Percentiles rank a stretch among this genome's conserved stretches.
phyloP scores from a whole-genome alignment of 2,888 invertebrate genomes.

The Muscina levida region DNA sequence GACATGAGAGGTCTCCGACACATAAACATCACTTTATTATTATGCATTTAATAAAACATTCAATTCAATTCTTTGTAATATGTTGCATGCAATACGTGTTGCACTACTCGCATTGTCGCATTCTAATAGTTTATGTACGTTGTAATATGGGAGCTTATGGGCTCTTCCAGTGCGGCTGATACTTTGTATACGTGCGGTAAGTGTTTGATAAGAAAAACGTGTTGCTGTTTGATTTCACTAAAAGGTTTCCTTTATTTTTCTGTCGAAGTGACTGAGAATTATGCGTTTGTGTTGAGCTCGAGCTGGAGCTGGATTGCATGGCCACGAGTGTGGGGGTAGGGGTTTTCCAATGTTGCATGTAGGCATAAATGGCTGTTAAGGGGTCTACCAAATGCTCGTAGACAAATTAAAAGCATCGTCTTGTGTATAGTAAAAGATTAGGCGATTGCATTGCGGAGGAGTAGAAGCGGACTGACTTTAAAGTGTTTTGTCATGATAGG shows the following conservation, averaged over 20 bases:
- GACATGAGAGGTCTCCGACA: neutral
- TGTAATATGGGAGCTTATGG: neutral
- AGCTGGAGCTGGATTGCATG: too few species aligned
- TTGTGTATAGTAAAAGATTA: too few species aligned
- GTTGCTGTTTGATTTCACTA: neutral
- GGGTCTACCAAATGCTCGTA: too few species aligned
- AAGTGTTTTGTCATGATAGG: too few species aligned
- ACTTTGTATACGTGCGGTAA: neutral
- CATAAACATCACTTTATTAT: conserved; percentile 28
- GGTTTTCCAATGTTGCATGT: too few species aligned
- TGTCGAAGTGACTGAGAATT: neutral
- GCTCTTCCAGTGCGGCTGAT: neutral
- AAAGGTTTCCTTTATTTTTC: neutral
- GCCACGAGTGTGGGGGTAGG: too few species aligned
- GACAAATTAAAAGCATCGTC: too few species aligned
- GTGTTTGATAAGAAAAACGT: conserved; percentile 20
- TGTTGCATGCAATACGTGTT: conserved; percentile 25
- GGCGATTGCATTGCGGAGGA: too few species aligned
- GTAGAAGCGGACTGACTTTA: too few species aligned
- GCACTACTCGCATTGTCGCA: neutral
- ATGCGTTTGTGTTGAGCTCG: too few species aligned
- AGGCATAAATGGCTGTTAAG: too few species aligned
- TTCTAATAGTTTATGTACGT: conserved; percentile 19
- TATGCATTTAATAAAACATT: conserved; percentile 31
- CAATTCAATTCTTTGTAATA: conserved; percentile 13